A percentile compares a stretch with the other conserved stretches of the same genome.
Evolutionary conservation across 2,888 invertebrate genomes (phyloP).

Genomic region (Neoascia interrupta): DNA sequence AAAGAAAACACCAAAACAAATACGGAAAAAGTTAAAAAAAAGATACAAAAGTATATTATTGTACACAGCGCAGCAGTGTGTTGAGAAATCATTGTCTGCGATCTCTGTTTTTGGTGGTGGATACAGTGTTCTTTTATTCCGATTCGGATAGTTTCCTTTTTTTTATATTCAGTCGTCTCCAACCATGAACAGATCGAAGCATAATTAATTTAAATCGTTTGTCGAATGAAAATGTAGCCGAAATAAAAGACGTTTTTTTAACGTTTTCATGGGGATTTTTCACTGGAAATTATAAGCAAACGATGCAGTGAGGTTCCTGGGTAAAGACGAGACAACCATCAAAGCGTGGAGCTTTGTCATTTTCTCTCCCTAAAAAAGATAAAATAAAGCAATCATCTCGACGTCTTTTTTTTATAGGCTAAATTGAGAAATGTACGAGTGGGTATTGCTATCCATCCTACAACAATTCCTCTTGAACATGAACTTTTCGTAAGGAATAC

Average conservation of each 20-base stretch:
- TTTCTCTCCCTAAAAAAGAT: conserved; percentile 30
- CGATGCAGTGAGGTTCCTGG: conserved; percentile 13
- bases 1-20: conserved; percentile 49
- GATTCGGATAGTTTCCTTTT: conserved; percentile 12
- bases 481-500: conserved; percentile 19
- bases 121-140: conserved; percentile 26
- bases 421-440: too few species aligned
- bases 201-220: conserved; percentile 69
- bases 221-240: conserved; percentile 60
- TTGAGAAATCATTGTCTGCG: conserved; percentile 62
- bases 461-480: too few species aligned
- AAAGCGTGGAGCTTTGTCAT: conserved; percentile 43
- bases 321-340: conserved; percentile 25
- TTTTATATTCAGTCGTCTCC: conserved; percentile 18
- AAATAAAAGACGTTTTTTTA: conserved; percentile 7
- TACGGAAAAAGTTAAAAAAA: conserved; percentile 23
- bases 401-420: conserved; percentile 7
- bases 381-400: conserved; percentile 33
- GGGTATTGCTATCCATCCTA: too few species aligned
- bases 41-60: conserved; percentile 43
- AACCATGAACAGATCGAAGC: conserved; percentile 59
- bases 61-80: conserved; percentile 9
- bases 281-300: conserved; percentile 42
- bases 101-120: conserved; percentile 43
- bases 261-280: conserved; percentile 28